Evolutionary conservation across 2,888 invertebrate genomes (phyloP).

Genomic region (Yponomeuta malinellus): DNA sequence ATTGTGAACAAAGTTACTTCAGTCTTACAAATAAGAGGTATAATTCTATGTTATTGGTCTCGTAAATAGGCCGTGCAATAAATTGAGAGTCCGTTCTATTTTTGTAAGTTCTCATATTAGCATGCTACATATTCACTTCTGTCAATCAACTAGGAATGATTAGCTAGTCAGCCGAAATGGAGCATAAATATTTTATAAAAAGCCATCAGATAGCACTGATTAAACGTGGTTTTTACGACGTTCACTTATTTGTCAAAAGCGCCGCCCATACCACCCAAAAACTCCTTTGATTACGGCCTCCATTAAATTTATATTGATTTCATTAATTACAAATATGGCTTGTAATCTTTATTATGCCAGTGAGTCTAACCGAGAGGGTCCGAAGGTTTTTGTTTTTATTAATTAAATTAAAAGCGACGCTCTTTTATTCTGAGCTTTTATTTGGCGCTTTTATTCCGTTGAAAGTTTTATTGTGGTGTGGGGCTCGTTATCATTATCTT

Average conservation of each 20-base stretch:
- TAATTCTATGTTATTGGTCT: neutral
- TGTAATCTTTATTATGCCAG: slow-evolving; percentile 59
- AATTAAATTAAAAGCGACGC: slow-evolving; percentile 25
- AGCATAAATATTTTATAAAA: slow-evolving; percentile 46
- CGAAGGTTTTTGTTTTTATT: slow-evolving; percentile 28
- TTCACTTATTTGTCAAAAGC: slow-evolving; percentile 50
- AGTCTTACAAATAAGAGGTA: too few relatives aligned
- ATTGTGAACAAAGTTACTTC: too few relatives aligned
- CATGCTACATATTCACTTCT: slow-evolving; percentile 42
- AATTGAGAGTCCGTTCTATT: neutral
- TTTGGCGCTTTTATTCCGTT: slow-evolving; percentile 37
- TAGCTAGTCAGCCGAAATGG: slow-evolving; percentile 14
- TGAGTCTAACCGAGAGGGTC: slow-evolving; percentile 22
- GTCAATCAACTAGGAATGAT: slow-evolving; percentile 34
- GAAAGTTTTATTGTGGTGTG: slow-evolving; percentile 45
- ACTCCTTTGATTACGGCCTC: slow-evolving; percentile 36
- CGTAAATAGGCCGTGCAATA: neutral
- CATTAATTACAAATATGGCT: slow-evolving; percentile 63
- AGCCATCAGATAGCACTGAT: slow-evolving; percentile 25
- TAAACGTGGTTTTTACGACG: slow-evolving; percentile 35
- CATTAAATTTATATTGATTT: slow-evolving; percentile 56
- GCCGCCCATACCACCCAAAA: slow-evolving; percentile 42
- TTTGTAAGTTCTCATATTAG: slow-evolving; percentile 29
- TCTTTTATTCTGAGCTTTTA: slow-evolving; percentile 38
- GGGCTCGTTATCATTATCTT: slow-evolving; percentile 58